Evolutionary conservation across 1,140 invertebrate species (phyloP).

Genomic region (Camponotus pennsylvanicus): DNA sequence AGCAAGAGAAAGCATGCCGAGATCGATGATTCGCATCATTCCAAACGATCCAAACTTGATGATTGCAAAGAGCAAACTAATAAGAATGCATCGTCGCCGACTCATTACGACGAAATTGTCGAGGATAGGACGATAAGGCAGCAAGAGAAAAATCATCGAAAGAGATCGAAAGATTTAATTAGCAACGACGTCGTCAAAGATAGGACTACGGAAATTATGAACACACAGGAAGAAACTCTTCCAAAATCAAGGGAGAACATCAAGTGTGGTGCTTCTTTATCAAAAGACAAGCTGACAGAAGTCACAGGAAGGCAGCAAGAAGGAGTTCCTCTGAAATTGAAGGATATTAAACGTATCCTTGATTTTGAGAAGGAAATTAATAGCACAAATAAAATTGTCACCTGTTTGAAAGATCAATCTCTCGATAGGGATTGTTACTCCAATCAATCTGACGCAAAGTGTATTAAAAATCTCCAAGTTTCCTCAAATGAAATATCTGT

Average conservation of each 20-base stretch:
- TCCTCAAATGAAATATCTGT: neutral
- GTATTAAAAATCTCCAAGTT: neutral
- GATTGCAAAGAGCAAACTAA: slow-evolving; percentile 6
- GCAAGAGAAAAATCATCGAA: slow-evolving; percentile 18
- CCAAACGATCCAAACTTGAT: slow-evolving; percentile 68
- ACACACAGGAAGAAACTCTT: neutral
- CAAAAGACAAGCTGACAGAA: no score
- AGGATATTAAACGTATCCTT: slow-evolving; percentile 65
- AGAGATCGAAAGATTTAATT: slow-evolving; percentile 42
- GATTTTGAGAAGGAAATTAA: slow-evolving; percentile 61
- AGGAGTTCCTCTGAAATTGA: slow-evolving; percentile 28
- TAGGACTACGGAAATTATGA: neutral
- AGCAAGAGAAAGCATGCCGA: slow-evolving; percentile 78
- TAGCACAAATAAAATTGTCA: neutral
- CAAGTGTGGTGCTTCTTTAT: neutral
- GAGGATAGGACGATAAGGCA: neutral
- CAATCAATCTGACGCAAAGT: neutral
- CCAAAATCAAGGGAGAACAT: slow-evolving; percentile 49
- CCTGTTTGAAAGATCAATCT: neutral
- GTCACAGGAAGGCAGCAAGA: neutral
- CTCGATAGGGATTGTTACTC: neutral
- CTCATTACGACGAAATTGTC: slow-evolving; percentile 32
- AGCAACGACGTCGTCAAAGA: neutral
- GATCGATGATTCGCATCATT: slow-evolving; percentile 75
- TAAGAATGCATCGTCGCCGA: slow-evolving; percentile 15